Evolutionary conservation across 2,113 vertebrate genomes (phyloP).

Genomic region (Lampris megalopsis): DNA sequence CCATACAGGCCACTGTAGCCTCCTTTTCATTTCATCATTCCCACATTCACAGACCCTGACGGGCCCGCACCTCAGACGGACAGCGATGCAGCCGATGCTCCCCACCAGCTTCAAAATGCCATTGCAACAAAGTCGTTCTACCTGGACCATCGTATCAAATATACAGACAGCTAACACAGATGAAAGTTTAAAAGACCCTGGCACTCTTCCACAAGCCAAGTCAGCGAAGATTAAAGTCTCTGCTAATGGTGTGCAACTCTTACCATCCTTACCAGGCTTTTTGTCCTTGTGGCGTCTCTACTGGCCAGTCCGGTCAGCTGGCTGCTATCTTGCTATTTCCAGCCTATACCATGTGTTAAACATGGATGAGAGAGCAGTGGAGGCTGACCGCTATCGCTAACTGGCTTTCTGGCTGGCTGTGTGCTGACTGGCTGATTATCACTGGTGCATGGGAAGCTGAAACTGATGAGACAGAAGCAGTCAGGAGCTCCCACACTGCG

Average conservation of each 20-base stretch:
- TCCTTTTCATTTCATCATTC: slow-evolving; percentile 55
- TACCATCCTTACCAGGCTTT: slow-evolving; percentile 32
- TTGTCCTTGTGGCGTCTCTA: slow-evolving; percentile 43
- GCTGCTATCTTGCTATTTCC: slow-evolving; percentile 75
- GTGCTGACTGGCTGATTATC: slow-evolving; percentile 51
- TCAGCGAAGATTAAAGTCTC: slow-evolving; percentile 55
- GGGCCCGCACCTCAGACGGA: neutral
- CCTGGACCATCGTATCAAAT: slow-evolving; percentile 23
- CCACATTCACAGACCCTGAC: slow-evolving; percentile 35
- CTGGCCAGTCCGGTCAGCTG: slow-evolving; percentile 32
- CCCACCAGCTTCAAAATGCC: slow-evolving; percentile 19
- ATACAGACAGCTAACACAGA: slow-evolving; percentile 25
- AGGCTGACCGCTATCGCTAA: slow-evolving; percentile 66
- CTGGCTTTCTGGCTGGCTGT: slow-evolving; percentile 51
- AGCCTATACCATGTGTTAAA: slow-evolving; percentile 76
- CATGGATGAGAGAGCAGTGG: slow-evolving; percentile 73
- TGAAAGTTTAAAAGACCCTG: slow-evolving; percentile 26
- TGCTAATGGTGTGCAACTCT: slow-evolving; percentile 37
- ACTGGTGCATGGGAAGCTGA: slow-evolving; percentile 71
- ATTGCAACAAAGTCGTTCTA: slow-evolving; percentile 4
- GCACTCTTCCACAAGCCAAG: slow-evolving; percentile 38
- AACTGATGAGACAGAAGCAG: slow-evolving; percentile 59
- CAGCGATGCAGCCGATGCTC: slow-evolving; percentile 23
- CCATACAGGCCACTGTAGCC: slow-evolving; percentile 76
- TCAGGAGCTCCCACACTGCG: slow-evolving; percentile 54